These are phyloP conservation scores for Mormyrus lacerda DNA, from an alignment of 2,113 vertebrate species.

Conservation along the genomic window DNA sequence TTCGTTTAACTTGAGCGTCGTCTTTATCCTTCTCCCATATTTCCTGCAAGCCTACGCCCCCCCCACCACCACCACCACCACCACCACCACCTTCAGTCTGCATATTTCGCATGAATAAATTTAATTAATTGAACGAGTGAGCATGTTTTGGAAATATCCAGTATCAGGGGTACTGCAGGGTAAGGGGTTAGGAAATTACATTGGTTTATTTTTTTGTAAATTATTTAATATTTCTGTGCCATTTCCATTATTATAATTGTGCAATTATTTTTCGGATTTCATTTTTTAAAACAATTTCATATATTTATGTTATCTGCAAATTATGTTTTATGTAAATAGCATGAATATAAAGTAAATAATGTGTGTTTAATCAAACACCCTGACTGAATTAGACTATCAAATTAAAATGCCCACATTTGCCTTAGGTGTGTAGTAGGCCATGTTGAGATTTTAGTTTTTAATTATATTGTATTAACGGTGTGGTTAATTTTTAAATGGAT, in stretches of 20 bases:
- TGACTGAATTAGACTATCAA: background rate
- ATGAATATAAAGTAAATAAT: background rate
- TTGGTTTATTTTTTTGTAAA: constrained; percentile 1
- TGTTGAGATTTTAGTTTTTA: background rate
- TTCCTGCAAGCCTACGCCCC: background rate
- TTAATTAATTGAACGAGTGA: constrained; percentile 3
- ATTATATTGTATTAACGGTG: background rate
- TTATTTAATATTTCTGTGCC: constrained; percentile 2
- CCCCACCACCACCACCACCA: background rate
- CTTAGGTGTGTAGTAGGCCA: background rate
- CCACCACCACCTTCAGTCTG: background rate
- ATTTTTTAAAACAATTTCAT: background rate
- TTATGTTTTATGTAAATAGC: constrained; percentile 3
- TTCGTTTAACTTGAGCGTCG: background rate
- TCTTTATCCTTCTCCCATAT: background rate
- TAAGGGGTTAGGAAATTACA: background rate
- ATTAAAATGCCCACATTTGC: background rate
- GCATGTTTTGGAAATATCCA: background rate
- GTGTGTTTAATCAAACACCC: background rate
- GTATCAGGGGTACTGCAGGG: background rate
- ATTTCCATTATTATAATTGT: background rate
- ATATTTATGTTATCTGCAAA: background rate
- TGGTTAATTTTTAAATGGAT: background rate
- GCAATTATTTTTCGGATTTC: background rate
- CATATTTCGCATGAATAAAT: constrained; percentile 8